phyloP scores from a whole-genome alignment of 2,797 vertebrate genomes.

The Mallotus villosus region DNA sequence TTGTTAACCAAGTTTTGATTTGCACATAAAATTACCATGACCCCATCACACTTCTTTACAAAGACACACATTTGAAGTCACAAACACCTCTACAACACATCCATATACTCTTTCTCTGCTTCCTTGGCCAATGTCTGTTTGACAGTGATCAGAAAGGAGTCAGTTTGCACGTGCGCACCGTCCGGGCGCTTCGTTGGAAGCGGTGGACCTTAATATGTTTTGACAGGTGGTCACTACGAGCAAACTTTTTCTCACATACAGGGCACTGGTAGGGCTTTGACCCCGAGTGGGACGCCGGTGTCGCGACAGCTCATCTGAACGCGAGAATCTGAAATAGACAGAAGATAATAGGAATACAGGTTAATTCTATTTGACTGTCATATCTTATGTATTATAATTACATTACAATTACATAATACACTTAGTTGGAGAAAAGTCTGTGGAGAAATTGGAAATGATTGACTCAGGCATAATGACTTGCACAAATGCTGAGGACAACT shows the following conservation, averaged over 20 bases:
- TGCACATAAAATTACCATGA: constrained; percentile 59
- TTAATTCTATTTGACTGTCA: background rate
- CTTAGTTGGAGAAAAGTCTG: background rate
- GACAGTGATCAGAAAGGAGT: constrained; percentile 52
- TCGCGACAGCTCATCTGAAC: constrained; percentile 92
- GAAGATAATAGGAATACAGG: background rate
- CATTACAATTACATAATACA: background rate
- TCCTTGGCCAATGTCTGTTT: constrained; percentile 23
- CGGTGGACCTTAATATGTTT: constrained; percentile 97
- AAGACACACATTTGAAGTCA: constrained; percentile 5
- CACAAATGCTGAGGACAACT: background rate
- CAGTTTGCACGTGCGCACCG: constrained; percentile 83
- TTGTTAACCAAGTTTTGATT: constrained; percentile 26
- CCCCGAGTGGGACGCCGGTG: constrained; percentile 94
- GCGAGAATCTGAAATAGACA: constrained; percentile 83
- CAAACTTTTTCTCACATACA: constrained; percentile 95
- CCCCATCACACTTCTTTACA: constrained; percentile 29
- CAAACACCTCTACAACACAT: background rate
- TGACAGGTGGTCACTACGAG: constrained; percentile 95
- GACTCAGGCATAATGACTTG: background rate
- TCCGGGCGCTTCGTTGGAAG: constrained; percentile 87
- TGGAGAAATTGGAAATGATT: background rate
- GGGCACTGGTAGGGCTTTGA: constrained; percentile 96
- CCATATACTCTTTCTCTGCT: constrained; percentile 12
- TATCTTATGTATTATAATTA: background rate